Percentiles rank a stretch among this genome's conserved stretches.
Evolutionary conservation across 2,797 vertebrate species (phyloP).

Genomic region (Sebastes vulpes): DNA sequence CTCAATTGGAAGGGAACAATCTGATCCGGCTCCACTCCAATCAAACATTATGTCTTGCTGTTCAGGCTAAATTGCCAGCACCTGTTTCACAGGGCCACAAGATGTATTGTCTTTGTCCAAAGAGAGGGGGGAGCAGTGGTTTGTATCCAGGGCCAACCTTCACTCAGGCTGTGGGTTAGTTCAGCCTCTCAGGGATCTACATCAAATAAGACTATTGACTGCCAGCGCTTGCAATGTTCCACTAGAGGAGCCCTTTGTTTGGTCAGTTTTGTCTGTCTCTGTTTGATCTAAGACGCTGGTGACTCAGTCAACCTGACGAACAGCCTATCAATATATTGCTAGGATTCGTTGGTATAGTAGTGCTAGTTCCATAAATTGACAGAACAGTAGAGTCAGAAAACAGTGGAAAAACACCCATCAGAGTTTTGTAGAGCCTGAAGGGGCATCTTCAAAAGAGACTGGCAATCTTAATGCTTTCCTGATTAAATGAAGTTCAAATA

Average conservation of each 20-base stretch:
- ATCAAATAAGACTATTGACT: slow-evolving; percentile 74
- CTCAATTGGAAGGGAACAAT: slow-evolving; percentile 61
- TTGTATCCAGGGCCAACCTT: slow-evolving; percentile 56
- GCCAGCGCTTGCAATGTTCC: slow-evolving; percentile 44
- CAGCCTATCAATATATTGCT: background rate
- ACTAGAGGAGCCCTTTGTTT: slow-evolving; percentile 57
- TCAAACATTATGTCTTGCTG: slow-evolving; percentile 58
- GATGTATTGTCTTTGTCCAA: slow-evolving; percentile 56
- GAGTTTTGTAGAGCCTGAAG: background rate
- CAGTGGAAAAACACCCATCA: background rate
- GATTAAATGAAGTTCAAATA: background rate
- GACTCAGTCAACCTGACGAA: slow-evolving; percentile 32
- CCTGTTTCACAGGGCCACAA: slow-evolving; percentile 59
- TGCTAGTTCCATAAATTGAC: background rate
- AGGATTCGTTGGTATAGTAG: background rate
- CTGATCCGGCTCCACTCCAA: slow-evolving; percentile 67
- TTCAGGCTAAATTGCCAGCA: slow-evolving; percentile 61
- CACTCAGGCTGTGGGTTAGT: slow-evolving; percentile 45
- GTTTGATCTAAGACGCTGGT: slow-evolving; percentile 21
- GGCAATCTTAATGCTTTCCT: background rate
- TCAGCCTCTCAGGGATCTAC: slow-evolving; percentile 70
- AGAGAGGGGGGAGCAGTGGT: slow-evolving; percentile 19
- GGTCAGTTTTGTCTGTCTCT: slow-evolving; percentile 35
- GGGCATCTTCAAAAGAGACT: background rate
- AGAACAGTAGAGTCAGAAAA: background rate